Percentiles rank a stretch among this genome's conserved stretches.
Conservation (phyloP, 2,888 invertebrate genomes). For the Busseola fusca region DNA sequence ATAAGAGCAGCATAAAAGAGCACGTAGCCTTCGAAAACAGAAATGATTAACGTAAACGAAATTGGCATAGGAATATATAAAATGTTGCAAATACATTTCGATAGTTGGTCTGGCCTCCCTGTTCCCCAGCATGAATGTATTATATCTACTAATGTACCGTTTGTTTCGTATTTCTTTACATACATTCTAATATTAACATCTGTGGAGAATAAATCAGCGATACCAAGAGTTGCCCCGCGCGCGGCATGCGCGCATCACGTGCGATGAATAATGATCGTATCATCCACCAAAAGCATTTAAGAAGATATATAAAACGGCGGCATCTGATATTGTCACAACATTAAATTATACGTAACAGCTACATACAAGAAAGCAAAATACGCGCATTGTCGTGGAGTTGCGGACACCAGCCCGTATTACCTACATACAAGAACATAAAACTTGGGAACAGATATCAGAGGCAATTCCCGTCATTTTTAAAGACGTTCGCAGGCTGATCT, state of each 20-base stretch:
- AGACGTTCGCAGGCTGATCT: too few relatives aligned
- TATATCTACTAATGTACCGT: background rate
- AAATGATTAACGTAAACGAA: background rate
- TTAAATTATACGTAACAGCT: background rate
- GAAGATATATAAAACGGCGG: background rate
- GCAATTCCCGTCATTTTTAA: too few relatives aligned
- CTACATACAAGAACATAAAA: too few relatives aligned
- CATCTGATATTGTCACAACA: background rate
- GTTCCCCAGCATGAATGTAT: background rate
- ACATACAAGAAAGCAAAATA: background rate
- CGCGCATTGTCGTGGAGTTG: too few relatives aligned
- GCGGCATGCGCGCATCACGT: background rate
- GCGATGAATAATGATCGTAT: constrained; percentile 20
- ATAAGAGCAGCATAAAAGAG: too few relatives aligned
- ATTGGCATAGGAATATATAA: background rate
- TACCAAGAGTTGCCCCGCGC: constrained; percentile 4
- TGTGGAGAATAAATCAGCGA: constrained; percentile 29
- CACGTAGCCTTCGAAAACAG: background rate
- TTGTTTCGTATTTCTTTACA: constrained; percentile 12
- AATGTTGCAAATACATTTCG: background rate
- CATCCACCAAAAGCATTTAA: constrained; percentile 3
- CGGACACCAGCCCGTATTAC: too few relatives aligned
- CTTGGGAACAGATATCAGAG: background rate
- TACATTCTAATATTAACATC: constrained; percentile 12
- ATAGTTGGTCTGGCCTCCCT: background rate